Evolutionary conservation across 2,888 invertebrate species (phyloP).

Genomic region (Cosmorhoe ocellata): DNA sequence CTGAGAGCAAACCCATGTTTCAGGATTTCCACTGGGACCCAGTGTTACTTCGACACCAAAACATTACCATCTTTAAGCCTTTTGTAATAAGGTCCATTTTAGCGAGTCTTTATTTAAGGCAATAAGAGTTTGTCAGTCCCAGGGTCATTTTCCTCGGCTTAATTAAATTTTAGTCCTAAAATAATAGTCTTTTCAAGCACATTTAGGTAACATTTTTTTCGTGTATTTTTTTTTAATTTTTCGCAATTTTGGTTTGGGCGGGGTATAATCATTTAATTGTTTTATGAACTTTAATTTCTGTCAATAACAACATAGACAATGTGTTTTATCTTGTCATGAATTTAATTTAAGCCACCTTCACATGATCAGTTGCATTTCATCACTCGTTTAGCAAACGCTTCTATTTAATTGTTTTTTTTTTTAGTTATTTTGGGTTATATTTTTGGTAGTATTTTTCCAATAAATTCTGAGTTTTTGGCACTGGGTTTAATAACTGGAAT

Average conservation of each 20-base stretch:
- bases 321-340: background rate
- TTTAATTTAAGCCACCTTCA: too few species aligned
- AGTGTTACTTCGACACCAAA: conserved; percentile 28
- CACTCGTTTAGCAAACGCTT: too few species aligned
- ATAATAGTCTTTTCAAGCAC: conserved; percentile 42
- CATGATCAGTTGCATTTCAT: too few species aligned
- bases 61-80: conserved; percentile 16
- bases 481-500: too few species aligned
- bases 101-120: background rate
- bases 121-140: conserved; percentile 23
- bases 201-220: conserved; percentile 34
- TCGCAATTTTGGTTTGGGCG: conserved; percentile 7
- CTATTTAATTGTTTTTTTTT: too few species aligned
- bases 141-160: conserved; percentile 36
- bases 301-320: conserved; percentile 1
- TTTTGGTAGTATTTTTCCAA: too few species aligned
- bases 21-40: conserved; percentile 40
- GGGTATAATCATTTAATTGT: background rate
- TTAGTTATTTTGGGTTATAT: too few species aligned
- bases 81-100: conserved; percentile 24
- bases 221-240: conserved; percentile 30
- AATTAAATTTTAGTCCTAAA: conserved; percentile 52
- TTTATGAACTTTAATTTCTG: conserved; percentile 3
- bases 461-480: too few species aligned
- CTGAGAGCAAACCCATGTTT: conserved; percentile 56